Conservation (phyloP, 2,113 vertebrate genomes). For the Agelaius tricolor region DNA sequence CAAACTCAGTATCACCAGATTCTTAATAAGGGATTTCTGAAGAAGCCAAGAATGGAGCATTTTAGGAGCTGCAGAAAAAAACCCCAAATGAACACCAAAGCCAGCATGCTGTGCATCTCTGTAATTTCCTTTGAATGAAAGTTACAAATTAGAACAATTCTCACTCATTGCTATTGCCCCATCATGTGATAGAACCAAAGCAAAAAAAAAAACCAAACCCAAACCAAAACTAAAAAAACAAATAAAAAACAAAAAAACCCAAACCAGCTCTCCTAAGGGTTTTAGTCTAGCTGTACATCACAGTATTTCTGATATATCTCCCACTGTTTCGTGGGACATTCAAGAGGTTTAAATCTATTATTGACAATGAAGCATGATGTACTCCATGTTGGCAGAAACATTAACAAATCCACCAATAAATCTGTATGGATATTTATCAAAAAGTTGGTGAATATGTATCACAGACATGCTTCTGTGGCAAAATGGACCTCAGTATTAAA, state of each 20-base stretch:
- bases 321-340: not conserved
- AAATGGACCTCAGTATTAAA: not conserved
- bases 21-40: not conserved
- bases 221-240: not conserved
- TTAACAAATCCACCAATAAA: not conserved
- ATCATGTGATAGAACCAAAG: not conserved
- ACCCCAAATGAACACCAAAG: rapidly evolving
- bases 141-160: not conserved
- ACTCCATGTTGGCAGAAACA: not conserved
- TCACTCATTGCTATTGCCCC: not conserved
- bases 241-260: too few species aligned
- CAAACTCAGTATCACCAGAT: not conserved
- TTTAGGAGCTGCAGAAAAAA: not conserved
- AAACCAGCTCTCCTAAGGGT: not conserved
- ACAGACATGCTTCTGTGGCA: not conserved
- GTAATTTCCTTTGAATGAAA: not conserved
- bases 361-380: not conserved
- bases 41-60: not conserved
- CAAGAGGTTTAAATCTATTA: not conserved
- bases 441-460: not conserved
- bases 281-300: not conserved
- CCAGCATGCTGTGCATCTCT: not conserved
- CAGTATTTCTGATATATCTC: not conserved
- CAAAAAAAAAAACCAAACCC: not conserved
- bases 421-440: not conserved